These are phyloP conservation scores for Rhamphomyia laevipes DNA, from an alignment of 2,888 invertebrate genomes.

Conservation along the genomic window DNA sequence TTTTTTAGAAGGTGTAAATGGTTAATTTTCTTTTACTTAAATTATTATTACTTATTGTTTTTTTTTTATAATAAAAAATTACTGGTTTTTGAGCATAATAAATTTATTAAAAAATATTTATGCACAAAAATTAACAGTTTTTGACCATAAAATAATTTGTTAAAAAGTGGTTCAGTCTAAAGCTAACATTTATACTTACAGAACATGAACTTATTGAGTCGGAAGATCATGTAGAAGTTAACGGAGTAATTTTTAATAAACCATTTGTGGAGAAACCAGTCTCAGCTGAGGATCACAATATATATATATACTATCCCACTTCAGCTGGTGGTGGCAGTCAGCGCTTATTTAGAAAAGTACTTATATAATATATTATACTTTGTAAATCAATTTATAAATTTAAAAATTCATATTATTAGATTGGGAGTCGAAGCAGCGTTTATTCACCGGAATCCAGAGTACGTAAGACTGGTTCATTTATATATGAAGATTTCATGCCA, in stretches of 20 bases:
- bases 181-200: constrained; percentile 30
- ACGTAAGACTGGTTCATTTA: constrained; percentile 93
- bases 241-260: constrained; percentile 89
- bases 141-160: too few relatives aligned
- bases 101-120: too few relatives aligned
- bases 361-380: neutral
- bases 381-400: neutral
- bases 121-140: too few relatives aligned
- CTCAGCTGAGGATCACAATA: constrained; percentile 98
- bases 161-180: neutral
- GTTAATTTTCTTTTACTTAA: too few relatives aligned
- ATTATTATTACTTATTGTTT: too few relatives aligned
- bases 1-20: too few relatives aligned
- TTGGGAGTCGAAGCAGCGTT: constrained; percentile 96
- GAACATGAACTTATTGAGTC: constrained; percentile 87
- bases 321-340: constrained; percentile 98
- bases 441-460: constrained; percentile 96
- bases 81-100: too few relatives aligned
- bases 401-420: constrained; percentile 43
- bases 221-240: constrained; percentile 95
- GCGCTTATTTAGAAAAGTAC: constrained; percentile 90
- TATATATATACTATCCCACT: constrained; percentile 98
- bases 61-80: too few relatives aligned
- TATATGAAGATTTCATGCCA: constrained; percentile 99
- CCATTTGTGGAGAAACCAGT: constrained; percentile 99